Evolutionary conservation across 1,140 invertebrate species (phyloP).

Genomic region (Drosophila novamexicana): DNA sequence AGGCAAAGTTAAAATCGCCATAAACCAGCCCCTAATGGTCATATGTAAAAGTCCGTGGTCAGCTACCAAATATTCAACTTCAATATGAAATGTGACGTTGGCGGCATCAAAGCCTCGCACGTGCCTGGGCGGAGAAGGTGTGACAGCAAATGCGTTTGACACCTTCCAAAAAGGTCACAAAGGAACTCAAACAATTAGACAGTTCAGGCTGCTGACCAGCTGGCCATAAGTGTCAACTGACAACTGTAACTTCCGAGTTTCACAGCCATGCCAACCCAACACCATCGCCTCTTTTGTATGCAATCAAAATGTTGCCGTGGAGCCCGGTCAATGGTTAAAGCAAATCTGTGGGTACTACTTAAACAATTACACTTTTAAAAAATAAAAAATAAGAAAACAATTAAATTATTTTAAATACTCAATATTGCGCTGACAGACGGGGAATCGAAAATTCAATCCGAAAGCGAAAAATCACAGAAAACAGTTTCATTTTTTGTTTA

Average conservation of each 20-base stretch:
- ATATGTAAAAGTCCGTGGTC: slow-evolving; percentile 52
- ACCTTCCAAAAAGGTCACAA: slow-evolving; percentile 76
- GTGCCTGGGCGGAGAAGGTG: slow-evolving; percentile 61
- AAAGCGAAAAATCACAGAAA: too few relatives aligned
- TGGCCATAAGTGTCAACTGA: slow-evolving; percentile 35
- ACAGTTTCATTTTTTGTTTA: too few relatives aligned
- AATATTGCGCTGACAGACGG: too few relatives aligned
- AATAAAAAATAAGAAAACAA: too few relatives aligned
- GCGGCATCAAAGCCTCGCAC: slow-evolving; percentile 69
- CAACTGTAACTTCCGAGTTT: slow-evolving; percentile 30
- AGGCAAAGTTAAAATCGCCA: slow-evolving; percentile 41
- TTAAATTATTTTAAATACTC: too few relatives aligned
- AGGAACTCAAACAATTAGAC: slow-evolving; percentile 59
- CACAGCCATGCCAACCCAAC: background rate
- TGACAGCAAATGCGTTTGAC: slow-evolving; percentile 74
- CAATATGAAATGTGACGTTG: slow-evolving; percentile 40
- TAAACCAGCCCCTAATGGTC: slow-evolving; percentile 41
- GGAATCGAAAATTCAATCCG: too few relatives aligned
- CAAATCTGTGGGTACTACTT: background rate
- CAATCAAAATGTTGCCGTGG: background rate
- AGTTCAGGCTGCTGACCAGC: slow-evolving; percentile 55
- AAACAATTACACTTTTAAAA: background rate
- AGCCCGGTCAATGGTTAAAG: background rate
- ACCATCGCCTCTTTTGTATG: background rate
- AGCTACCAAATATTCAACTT: slow-evolving; percentile 37